A percentile compares a stretch with the other conserved stretches of the same genome.
Evolutionary conservation across 2,797 vertebrate genomes (phyloP).

Genomic region (Argya squamiceps): DNA sequence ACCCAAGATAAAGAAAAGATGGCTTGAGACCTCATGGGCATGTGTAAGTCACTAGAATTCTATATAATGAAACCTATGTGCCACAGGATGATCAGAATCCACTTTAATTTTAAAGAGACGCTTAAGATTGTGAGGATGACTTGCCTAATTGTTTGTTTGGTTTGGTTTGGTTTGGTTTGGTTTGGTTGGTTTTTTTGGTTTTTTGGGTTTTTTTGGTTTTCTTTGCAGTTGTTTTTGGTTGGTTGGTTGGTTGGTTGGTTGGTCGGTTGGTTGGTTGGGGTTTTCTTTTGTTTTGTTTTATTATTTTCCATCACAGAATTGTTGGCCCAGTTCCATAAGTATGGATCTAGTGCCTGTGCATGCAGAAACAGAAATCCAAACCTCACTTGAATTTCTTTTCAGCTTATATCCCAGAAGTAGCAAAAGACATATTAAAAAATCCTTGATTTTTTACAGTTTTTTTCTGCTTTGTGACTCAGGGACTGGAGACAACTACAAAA

Average conservation of each 20-base stretch:
- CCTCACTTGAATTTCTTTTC: not conserved
- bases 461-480: not conserved
- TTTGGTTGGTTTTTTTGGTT: too few relatives aligned
- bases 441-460: fast-evolving
- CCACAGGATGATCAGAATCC: not conserved
- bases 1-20: not conserved
- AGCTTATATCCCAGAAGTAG: not conserved
- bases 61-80: not conserved
- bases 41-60: not conserved
- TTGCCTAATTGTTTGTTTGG: not conserved
- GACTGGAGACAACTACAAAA: not conserved
- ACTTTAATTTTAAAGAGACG: not conserved
- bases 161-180: too few relatives aligned
- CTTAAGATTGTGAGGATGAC: not conserved
- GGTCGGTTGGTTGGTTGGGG: too few relatives aligned
- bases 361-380: not conserved
- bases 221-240: too few relatives aligned
- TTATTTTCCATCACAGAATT: not conserved
- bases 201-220: not conserved
- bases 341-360: not conserved
- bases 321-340: fast-evolving
- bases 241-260: not conserved
- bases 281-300: too few relatives aligned
- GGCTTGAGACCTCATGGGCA: fast-evolving
- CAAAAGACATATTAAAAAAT: not conserved